Evolutionary conservation across 2,888 invertebrate genomes (phyloP).

Genomic region (Drosophila paramelanica): DNA sequence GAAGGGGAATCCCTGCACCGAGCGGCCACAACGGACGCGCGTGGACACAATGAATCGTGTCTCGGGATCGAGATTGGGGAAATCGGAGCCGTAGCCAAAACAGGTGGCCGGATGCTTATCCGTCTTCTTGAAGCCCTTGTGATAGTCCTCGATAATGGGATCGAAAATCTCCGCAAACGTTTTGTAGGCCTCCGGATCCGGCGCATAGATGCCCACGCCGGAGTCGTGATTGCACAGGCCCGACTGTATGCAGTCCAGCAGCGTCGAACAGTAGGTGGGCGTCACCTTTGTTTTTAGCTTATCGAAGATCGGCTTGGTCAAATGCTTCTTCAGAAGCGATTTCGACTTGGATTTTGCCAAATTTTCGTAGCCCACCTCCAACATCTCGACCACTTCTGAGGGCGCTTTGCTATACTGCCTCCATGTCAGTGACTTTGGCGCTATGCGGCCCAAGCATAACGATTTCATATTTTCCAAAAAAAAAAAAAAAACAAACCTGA

Average conservation of each 20-base stretch:
- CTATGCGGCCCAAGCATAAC: slow-evolving; percentile 6
- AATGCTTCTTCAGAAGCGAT: slow-evolving; percentile 97
- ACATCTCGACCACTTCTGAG: slow-evolving; percentile 93
- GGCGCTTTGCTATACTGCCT: slow-evolving; percentile 86
- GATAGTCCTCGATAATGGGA: slow-evolving; percentile 99
- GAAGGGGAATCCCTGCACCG: slow-evolving; percentile 96
- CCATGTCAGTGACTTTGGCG: neutral
- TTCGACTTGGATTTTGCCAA: slow-evolving; percentile 94
- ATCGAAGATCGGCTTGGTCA: slow-evolving; percentile 95
- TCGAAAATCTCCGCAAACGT: slow-evolving; percentile 96
- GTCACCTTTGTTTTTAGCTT: slow-evolving; percentile 95
- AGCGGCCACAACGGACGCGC: slow-evolving; percentile 97
- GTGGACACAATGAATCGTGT: slow-evolving; percentile 96
- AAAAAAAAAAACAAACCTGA: too few relatives aligned
- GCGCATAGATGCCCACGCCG: slow-evolving; percentile 98
- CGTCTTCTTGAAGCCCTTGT: slow-evolving; percentile 95
- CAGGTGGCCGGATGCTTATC: slow-evolving; percentile 96
- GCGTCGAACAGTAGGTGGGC: slow-evolving; percentile 92
- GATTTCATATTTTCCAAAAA: slow-evolving; percentile 17
- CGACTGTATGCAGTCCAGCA: slow-evolving; percentile 97
- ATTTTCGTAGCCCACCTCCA: slow-evolving; percentile 95
- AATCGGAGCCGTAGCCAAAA: slow-evolving; percentile 95
- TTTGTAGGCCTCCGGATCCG: slow-evolving; percentile 97
- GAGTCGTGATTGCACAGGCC: slow-evolving; percentile 98
- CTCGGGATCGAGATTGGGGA: slow-evolving; percentile 96